phyloP scores from a whole-genome alignment of 1,140 invertebrate species.

The Ips typographus region DNA sequence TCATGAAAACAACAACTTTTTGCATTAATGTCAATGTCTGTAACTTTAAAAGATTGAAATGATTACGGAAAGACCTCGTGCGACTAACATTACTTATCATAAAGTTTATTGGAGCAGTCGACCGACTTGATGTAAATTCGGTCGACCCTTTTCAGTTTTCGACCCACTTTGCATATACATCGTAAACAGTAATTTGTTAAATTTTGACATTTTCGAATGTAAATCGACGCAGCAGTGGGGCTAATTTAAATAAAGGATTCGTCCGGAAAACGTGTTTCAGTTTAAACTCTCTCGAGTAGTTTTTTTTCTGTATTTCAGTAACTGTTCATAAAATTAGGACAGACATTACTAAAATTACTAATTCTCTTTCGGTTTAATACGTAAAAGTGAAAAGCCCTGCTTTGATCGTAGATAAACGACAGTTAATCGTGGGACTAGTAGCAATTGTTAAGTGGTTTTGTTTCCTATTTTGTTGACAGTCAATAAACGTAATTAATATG shows the following conservation, averaged over 20 bases:
- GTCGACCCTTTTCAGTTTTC: slow-evolving; percentile 20
- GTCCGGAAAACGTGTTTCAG: not conserved
- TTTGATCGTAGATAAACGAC: too few relatives aligned
- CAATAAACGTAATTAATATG: slow-evolving; percentile 2
- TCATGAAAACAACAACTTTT: too few relatives aligned
- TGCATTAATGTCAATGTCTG: too few relatives aligned
- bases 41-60: too few relatives aligned
- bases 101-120: slow-evolving; percentile 23
- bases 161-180: slow-evolving; percentile 2
- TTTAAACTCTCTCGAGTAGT: not conserved
- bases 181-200: slow-evolving; percentile 25
- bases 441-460: not conserved
- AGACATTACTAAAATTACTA: too few relatives aligned
- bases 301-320: not conserved
- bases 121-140: slow-evolving; percentile 15
- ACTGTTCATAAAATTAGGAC: too few relatives aligned
- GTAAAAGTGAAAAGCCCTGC: too few relatives aligned
- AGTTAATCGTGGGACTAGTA: too few relatives aligned
- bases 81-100: slow-evolving; percentile 15
- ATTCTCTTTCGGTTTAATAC: too few relatives aligned
- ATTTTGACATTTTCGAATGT: slow-evolving; percentile 24
- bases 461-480: not conserved
- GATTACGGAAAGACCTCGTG: not conserved
- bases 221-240: not conserved
- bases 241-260: slow-evolving; percentile 10